Conservation (phyloP, 2,113 vertebrate species). For the Mola mola region DNA sequence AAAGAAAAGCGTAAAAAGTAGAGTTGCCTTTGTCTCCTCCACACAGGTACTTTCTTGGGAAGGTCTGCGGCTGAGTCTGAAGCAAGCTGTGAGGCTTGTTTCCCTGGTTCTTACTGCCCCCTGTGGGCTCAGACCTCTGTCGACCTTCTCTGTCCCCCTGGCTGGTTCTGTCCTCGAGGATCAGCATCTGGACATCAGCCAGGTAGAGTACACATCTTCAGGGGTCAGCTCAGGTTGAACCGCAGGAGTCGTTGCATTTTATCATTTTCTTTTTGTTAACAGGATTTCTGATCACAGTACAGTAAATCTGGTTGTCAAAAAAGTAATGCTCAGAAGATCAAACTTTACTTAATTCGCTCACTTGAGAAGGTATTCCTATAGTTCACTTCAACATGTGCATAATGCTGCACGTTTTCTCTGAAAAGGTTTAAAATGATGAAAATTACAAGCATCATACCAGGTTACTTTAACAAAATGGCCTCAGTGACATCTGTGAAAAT, state of each 20-base stretch:
- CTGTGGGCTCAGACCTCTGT: conserved; percentile 81
- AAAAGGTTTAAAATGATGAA: background rate
- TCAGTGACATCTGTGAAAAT: no score
- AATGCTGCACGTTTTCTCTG: background rate
- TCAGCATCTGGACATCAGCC: conserved; percentile 81
- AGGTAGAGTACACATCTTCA: conserved; percentile 75
- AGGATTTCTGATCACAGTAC: no score
- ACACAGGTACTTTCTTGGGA: conserved; percentile 83
- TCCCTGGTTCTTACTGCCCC: conserved; percentile 86
- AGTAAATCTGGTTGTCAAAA: no score
- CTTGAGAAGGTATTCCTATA: background rate
- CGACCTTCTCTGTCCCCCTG: conserved; percentile 80
- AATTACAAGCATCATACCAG: background rate
- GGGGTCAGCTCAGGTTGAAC: conserved; percentile 26
- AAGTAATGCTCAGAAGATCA: no score
- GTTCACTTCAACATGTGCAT: background rate
- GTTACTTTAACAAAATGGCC: no score
- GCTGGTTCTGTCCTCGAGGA: conserved; percentile 88
- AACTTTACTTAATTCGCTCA: background rate
- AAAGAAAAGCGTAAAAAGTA: background rate
- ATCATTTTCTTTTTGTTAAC: no score
- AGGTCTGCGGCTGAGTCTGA: conserved; percentile 74
- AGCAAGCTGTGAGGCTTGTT: conserved; percentile 84
- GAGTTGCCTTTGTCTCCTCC: conserved; percentile 35
- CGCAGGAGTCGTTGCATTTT: background rate